Base-by-base conservation (phyloP, 1,140 invertebrate species). In the Drosophila tropicalis region DNA sequence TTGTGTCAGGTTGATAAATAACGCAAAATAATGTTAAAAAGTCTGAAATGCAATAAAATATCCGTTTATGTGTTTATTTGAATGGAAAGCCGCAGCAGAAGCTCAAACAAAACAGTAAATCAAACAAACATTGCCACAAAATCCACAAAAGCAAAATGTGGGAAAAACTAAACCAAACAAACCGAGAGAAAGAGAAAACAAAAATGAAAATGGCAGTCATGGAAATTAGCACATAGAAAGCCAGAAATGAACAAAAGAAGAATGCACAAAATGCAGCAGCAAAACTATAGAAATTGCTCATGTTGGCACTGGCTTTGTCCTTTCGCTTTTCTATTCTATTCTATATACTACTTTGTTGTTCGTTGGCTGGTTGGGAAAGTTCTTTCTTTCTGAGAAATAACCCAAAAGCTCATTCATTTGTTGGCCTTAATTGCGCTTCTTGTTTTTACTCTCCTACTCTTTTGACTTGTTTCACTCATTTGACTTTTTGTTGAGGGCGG, bases 361-460 rank as follows among this genome's bases (percentile, higher is more conserved):
- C 17, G 15, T 13, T 25, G 36, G 34, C 34, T 36, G 34, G 34
- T 12, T 36, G 34, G 17, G 7, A 72, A 70, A 63, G 57, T 76
- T 62, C 58, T 62, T 62, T 19, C 54, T 56, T 39, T 39, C 54
- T 41, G 36, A 61, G 66, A 56, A 39, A 39, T 39, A 39, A 39
- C 36, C 39, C 13, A 32, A 57, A 51, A 81, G 47, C 63, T 63
- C 67, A 62, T 67, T 65, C 70, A 82, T 82, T 82, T 82, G 74
- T 67, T 78, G 74, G 67, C 70, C 66, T 74, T 79, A 74, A 74
- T 79, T 74, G 57, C 64, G 39, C 61, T 68, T 34, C 70, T 22
- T 51, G 17, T 74, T 66, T 76, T 76, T 41, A 70, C 41, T 60
- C 67, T 76, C 19, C 22, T 58, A 41, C 15, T 19, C 62, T 73